Base-by-base conservation (phyloP, 1,140 invertebrate species). In the Calosoma granatense region DNA sequence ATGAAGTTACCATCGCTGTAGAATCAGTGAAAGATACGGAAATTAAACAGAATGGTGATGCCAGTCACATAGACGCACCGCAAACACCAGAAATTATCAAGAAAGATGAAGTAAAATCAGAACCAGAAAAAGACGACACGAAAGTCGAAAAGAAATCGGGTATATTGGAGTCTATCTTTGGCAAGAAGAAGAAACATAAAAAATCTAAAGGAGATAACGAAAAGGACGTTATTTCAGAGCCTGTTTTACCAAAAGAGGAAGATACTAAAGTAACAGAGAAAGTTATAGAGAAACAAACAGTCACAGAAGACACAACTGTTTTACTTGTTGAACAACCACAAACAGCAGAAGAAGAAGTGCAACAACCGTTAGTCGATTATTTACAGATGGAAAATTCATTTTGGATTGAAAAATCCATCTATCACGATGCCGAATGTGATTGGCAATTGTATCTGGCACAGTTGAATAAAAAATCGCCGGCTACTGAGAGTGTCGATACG, bases 381-480 rank as follows among this genome's bases (percentile, higher is more conserved):
- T 63, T 78, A 54, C 63, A 64, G 39, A 66, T 71, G 1, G 82
- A 85, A 59, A 63, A 68, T 59, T 71, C 75, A 11, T 81, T 83
- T 65, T 86, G 83, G 82, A 62, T 70, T 0, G 74, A 80, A 14
- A 84, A 82, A 65, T 68, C 71, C 61, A 55, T 73, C 9, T 85
- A 84, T 62, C 76, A 83, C 60, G 78, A 82, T 57, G 82, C 82
- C 2, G 83, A 84, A 68, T 76, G 78, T 59, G 66, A 76, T 67
- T 83, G 71, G 71, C 77, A 72, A 66, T 67, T 69, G 54, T 70
- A 65, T 67, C 69, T 78, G 61, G 69, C 74, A 60, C 67, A 73
- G 57, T 59, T 58, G 51, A 60, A 65, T 63, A 64, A 63, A 39
- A 65, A 68, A 60, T 60, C 65, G 57, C 64, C 69, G 53, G 66